Conservation (phyloP, 1,140 invertebrate genomes). For the Caerostris extrusa region DNA sequence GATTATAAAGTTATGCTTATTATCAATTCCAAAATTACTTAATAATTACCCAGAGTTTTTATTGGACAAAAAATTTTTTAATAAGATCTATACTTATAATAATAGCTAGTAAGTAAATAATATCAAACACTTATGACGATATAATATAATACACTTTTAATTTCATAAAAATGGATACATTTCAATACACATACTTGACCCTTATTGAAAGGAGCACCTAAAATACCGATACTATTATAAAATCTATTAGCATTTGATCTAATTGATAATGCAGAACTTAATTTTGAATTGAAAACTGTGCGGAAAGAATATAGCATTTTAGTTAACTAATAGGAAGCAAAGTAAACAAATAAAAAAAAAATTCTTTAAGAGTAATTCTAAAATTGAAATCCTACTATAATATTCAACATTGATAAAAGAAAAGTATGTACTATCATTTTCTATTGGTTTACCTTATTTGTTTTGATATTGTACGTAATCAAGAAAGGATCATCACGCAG, state of each 20-base stretch:
- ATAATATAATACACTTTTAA: no score
- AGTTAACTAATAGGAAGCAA: not conserved
- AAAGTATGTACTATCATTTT: not conserved
- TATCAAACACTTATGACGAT: no score
- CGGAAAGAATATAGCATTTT: constrained; percentile 7
- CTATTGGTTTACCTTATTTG: not conserved
- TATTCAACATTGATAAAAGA: not conserved
- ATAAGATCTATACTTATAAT: no score
- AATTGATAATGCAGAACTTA: not conserved
- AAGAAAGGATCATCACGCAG: not conserved
- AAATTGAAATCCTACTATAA: no score
- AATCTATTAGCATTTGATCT: not conserved
- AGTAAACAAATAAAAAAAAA: not conserved
- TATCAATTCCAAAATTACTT: no score
- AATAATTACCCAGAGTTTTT: no score
- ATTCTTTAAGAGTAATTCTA: no score
- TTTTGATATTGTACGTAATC: not conserved
- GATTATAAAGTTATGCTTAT: no score
- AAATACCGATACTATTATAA: constrained; percentile 70
- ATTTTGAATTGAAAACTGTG: not conserved
- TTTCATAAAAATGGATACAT: no score
- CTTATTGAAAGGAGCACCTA: constrained; percentile 79
- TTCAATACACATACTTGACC: constrained; percentile 71
- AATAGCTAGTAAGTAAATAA: no score
- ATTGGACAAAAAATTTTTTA: no score